Conservation (phyloP, 2,797 vertebrate species). For the Manis javanica region DNA sequence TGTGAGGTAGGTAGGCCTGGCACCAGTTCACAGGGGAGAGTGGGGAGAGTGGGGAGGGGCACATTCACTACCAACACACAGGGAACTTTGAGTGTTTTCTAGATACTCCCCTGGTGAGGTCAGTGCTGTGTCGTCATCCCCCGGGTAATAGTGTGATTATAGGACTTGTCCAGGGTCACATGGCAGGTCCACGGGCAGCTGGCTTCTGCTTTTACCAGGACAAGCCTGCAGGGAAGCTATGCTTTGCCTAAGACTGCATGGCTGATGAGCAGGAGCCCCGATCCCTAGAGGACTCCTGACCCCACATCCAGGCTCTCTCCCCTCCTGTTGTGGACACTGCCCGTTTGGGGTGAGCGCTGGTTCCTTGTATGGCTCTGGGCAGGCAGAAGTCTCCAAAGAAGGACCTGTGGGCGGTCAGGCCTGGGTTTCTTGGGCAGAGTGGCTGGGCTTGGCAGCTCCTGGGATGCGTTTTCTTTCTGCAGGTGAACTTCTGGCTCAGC, state of each 20-base stretch:
- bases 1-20: neutral
- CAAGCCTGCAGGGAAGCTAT: neutral
- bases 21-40: neutral
- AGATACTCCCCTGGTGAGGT: fast-evolving
- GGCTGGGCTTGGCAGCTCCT: neutral
- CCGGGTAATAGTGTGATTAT: fast-evolving
- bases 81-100: neutral
- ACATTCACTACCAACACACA: no score
- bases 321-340: neutral
- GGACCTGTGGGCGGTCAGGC: neutral
- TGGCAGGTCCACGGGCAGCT: neutral
- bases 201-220: neutral
- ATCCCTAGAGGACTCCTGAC: neutral
- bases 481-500: neutral
- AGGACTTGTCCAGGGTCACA: neutral
- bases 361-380: neutral
- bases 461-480: neutral
- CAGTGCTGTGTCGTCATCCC: neutral
- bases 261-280: neutral
- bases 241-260: fast-evolving
- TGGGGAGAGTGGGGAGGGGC: neutral
- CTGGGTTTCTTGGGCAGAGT: neutral
- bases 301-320: neutral
- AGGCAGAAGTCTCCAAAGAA: neutral
- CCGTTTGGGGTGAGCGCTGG: no score